Conservation (phyloP, 2,888 invertebrate species). For the Lasioglossum calceatum region DNA sequence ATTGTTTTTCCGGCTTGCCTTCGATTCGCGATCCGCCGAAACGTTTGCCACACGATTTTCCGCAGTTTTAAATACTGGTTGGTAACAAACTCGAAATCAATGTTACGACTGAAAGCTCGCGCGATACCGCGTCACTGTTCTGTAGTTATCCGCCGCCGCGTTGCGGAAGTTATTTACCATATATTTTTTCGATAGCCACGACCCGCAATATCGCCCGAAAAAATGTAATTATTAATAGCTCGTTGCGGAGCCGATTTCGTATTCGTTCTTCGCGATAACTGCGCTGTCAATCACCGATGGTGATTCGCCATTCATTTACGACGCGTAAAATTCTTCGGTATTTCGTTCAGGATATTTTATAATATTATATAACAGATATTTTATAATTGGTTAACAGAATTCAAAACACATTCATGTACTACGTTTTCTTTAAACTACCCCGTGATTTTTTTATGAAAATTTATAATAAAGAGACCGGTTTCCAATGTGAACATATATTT, state of each 20-base stretch:
- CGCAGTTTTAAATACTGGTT: slow-evolving; percentile 47
- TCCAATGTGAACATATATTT: too few species aligned
- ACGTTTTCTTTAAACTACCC: not conserved
- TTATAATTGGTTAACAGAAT: not conserved
- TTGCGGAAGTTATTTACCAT: slow-evolving; percentile 28
- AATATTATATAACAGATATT: not conserved
- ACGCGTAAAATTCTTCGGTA: not conserved
- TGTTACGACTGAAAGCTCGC: not conserved
- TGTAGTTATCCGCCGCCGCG: not conserved
- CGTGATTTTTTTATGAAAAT: not conserved
- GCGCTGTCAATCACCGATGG: not conserved
- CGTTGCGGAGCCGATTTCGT: not conserved
- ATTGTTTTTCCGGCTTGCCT: slow-evolving; percentile 16
- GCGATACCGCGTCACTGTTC: not conserved
- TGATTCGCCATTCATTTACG: not conserved
- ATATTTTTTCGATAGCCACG: not conserved
- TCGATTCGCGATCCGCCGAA: slow-evolving; percentile 24
- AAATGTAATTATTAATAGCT: not conserved
- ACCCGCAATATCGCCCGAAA: not conserved
- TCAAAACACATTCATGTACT: not conserved
- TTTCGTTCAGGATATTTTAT: not conserved
- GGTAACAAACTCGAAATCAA: slow-evolving; percentile 46
- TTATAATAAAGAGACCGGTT: too few species aligned
- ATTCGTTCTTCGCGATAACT: not conserved
- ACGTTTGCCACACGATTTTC: slow-evolving; percentile 45